Base-by-base conservation (phyloP, 2,888 invertebrate genomes). In the Aporophyla nigra region DNA sequence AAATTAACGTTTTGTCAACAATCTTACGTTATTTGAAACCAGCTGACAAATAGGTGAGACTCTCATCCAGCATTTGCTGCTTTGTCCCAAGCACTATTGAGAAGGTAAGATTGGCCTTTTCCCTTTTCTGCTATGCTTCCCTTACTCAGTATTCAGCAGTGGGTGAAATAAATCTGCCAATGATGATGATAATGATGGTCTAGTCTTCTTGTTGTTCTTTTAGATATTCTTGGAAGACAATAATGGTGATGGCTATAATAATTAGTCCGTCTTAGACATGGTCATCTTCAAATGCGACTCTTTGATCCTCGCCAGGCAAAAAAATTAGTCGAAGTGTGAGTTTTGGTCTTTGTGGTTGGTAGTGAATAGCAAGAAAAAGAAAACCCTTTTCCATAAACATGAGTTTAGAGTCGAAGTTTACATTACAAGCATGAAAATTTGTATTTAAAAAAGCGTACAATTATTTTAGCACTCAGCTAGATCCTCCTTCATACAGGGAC, bases 401-500 rank as follows among this genome's bases (percentile, higher is more conserved):
- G 24, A 19, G 4, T 24, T 43, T 12, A 4, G 14, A 21, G 2
- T n/a, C 4, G 16, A 43, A 16, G 9, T 12, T 43, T 53, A 53
- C 6, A 7, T 6, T 62, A 21, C 5, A 27, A 54, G 14, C 1
- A 19, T 14, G 5, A 5, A 3, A 33, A 19, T n/a, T 46, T n/a
- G 43, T 71, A 10, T 19, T 5, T 40, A 43, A 33, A 19, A 24
- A 72, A 27, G 9, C 7, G 7, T 5, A 9, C 0, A 9, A 21
- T 40, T 27, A 40, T 54, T 58, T 59, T 68, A 53, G 70, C 43
- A 54, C 5, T 12, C 19, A 49, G 33, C 19, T 40, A 58, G 40
- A 76, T 53, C 21, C 10, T 59, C 16, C 19, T 46, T 19, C 12
- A 40, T 59, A 53, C 46, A 71, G n/a, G 71, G 71, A 73, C 16